A percentile compares a stretch with the other conserved stretches of the same genome.
Evolutionary conservation across 1,140 invertebrate species (phyloP).

Genomic region (Drosophila obscura): DNA sequence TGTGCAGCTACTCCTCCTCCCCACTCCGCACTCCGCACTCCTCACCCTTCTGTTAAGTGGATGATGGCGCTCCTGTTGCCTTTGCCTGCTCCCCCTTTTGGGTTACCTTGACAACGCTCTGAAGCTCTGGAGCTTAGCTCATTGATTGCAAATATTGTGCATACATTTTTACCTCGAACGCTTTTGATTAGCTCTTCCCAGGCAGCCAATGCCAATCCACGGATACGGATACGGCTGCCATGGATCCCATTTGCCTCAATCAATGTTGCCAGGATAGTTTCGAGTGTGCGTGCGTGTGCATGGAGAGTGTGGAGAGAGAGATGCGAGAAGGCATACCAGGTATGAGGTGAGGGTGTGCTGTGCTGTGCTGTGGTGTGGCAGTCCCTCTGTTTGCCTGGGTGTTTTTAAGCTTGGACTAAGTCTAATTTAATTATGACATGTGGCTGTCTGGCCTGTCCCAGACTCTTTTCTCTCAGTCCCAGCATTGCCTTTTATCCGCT

Average conservation of each 20-base stretch:
- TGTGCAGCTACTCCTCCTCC: slow-evolving; percentile 33
- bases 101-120: slow-evolving; percentile 44
- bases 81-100: background rate
- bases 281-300: background rate
- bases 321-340: background rate
- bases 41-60: background rate
- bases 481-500: slow-evolving; percentile 49
- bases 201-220: slow-evolving; percentile 10
- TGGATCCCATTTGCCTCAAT: slow-evolving; percentile 19
- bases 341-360: background rate
- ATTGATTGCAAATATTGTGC: slow-evolving; percentile 59
- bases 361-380: background rate
- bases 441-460: slow-evolving; percentile 53
- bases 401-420: slow-evolving; percentile 78
- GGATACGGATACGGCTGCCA: background rate
- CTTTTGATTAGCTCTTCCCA: slow-evolving; percentile 44
- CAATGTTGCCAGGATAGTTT: slow-evolving; percentile 16
- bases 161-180: slow-evolving; percentile 57
- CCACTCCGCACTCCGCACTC: background rate
- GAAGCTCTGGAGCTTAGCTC: slow-evolving; percentile 33
- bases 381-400: slow-evolving; percentile 61
- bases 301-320: background rate
- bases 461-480: background rate
- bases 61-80: too few species aligned
- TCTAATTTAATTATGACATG: slow-evolving; percentile 82